Conservation (phyloP, 2,888 invertebrate genomes). For the Taenaris catops region DNA sequence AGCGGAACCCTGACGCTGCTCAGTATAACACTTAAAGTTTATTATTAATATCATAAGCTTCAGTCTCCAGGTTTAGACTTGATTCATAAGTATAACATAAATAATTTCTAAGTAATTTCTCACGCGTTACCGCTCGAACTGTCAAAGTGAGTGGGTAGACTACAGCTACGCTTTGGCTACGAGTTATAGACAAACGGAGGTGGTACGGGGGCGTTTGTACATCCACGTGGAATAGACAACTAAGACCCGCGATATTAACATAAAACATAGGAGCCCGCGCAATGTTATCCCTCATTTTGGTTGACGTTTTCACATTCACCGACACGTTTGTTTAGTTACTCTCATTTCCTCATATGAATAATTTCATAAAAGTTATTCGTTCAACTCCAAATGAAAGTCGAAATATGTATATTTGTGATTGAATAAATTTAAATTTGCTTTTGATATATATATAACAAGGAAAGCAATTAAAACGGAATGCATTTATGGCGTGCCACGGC, state of each 20-base stretch:
- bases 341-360: constrained; percentile 1
- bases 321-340: constrained; percentile 4
- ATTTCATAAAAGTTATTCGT: constrained; percentile 4
- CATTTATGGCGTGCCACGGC: constrained; percentile 14
- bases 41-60: no score
- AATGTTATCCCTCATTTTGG: constrained; percentile 1
- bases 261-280: constrained; percentile 15
- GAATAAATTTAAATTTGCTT: constrained; percentile 10
- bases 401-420: constrained; percentile 9
- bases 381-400: no score
- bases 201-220: constrained; percentile 21
- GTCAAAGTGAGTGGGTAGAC: constrained; percentile 24
- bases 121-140: constrained; percentile 18
- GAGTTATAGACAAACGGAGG: constrained; percentile 27
- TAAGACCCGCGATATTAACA: constrained; percentile 22
- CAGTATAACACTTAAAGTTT: no score
- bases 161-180: constrained; percentile 18
- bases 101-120: constrained; percentile 17
- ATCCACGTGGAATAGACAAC: constrained; percentile 20
- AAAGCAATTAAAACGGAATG: constrained; percentile 18
- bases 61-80: no score
- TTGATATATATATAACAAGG: constrained; percentile 11
- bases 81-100: constrained; percentile 5
- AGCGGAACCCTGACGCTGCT: no score
- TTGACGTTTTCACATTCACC: constrained; percentile 3